Conservation (phyloP, 1,140 invertebrate genomes). For the Goniozus legneri region DNA sequence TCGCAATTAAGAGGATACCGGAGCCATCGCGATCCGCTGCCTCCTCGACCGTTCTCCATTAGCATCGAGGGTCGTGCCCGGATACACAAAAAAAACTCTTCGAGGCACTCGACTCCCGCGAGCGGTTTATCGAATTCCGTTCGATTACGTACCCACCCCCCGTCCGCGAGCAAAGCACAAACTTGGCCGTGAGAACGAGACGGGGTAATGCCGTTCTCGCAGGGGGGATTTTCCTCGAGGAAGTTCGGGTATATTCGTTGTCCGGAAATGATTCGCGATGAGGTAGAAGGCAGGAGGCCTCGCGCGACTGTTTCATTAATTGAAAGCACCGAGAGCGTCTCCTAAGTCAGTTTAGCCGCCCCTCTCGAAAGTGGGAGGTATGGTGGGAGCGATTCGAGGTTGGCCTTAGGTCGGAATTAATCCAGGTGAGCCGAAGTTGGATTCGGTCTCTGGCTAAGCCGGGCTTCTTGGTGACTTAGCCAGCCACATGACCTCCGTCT, state of each 20-base stretch:
- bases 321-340: slow-evolving; percentile 21
- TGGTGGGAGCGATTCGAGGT: slow-evolving; percentile 24
- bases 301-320: slow-evolving; percentile 31
- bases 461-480: slow-evolving; percentile 33
- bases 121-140: too few species aligned
- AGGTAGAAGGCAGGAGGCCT: slow-evolving; percentile 9
- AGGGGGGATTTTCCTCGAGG: neutral
- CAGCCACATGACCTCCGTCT: slow-evolving; percentile 25
- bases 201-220: too few species aligned
- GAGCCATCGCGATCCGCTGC: slow-evolving; percentile 12
- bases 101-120: too few species aligned
- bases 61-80: slow-evolving; percentile 8
- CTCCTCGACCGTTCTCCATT: slow-evolving; percentile 22
- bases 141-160: too few species aligned
- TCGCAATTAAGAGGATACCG: slow-evolving; percentile 30
- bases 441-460: slow-evolving; percentile 26
- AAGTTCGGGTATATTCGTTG: slow-evolving; percentile 3
- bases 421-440: slow-evolving; percentile 33
- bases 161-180: too few species aligned
- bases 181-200: too few species aligned
- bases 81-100: too few species aligned
- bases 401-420: slow-evolving; percentile 31
- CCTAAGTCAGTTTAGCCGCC: slow-evolving; percentile 24
- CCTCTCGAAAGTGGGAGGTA: neutral
- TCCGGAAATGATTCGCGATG: slow-evolving; percentile 14